These are phyloP conservation scores for Zosterops japonicus DNA, from an alignment of 2,113 vertebrate genomes.

Conservation along the genomic window DNA sequence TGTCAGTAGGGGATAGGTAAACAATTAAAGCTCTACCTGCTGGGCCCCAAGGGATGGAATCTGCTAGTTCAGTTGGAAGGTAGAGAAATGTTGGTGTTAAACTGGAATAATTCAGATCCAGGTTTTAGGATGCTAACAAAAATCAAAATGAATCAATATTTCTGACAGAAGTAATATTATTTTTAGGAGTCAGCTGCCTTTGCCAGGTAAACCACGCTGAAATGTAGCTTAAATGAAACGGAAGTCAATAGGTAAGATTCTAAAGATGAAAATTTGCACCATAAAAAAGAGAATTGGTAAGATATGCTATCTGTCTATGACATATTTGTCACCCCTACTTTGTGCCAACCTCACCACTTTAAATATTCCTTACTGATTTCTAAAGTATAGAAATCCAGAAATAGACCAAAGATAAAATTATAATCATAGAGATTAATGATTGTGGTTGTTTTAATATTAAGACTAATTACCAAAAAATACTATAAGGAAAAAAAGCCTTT, in stretches of 20 bases:
- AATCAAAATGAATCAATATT: background rate
- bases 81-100: background rate
- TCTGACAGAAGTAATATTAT: background rate
- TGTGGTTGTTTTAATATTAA: background rate
- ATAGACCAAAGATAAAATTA: background rate
- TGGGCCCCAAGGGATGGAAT: background rate
- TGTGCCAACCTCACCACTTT: background rate
- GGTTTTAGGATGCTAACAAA: background rate
- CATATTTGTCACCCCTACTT: background rate
- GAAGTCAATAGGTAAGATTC: background rate
- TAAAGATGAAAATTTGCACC: background rate
- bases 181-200: background rate
- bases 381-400: background rate
- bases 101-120: background rate
- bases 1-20: background rate
- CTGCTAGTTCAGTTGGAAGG: background rate
- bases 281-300: background rate
- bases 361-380: background rate
- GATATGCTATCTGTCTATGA: background rate
- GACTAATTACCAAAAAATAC: background rate
- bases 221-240: background rate
- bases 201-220: background rate
- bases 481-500: background rate
- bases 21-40: background rate
- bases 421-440: background rate